Percentiles rank a stretch among this genome's conserved stretches.
phyloP scores from a whole-genome alignment of 1,140 invertebrate genomes.

The Rhopalosiphum padi region DNA sequence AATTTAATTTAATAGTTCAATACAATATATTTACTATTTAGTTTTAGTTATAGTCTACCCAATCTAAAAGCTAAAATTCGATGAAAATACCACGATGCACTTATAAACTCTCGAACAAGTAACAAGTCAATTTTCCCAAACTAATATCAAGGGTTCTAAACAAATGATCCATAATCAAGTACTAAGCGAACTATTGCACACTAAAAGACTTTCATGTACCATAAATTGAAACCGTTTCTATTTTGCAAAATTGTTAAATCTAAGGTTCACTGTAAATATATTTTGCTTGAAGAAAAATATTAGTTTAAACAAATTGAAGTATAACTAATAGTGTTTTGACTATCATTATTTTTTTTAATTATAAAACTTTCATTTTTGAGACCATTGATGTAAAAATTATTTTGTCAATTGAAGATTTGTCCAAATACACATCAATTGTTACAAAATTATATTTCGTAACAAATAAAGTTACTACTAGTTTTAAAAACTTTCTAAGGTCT shows the following conservation, averaged over 20 bases:
- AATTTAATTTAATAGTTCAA: not conserved
- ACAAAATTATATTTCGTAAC: not conserved
- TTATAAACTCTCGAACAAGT: not conserved
- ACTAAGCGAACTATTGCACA: not conserved
- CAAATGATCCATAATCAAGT: not conserved
- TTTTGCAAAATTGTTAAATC: not conserved
- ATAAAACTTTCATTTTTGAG: not conserved
- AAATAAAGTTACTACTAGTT: not conserved
- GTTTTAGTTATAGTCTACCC: not conserved
- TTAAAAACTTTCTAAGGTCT: not conserved
- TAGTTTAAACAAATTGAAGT: not conserved
- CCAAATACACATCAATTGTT: not conserved
- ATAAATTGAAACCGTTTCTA: not conserved
- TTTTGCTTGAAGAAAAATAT: not conserved
- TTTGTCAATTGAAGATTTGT: not conserved
- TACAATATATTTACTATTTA: not conserved
- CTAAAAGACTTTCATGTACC: not conserved
- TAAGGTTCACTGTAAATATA: not conserved
- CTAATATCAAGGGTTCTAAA: not conserved
- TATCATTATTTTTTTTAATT: not conserved
- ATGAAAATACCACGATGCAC: not conserved
- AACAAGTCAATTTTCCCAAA: slow-evolving; percentile 10
- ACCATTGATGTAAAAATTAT: not conserved
- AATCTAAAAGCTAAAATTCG: not conserved
- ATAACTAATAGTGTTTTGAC: not conserved